phyloP scores from a whole-genome alignment of 2,113 vertebrate genomes.

The Pelmatolapia mariae region DNA sequence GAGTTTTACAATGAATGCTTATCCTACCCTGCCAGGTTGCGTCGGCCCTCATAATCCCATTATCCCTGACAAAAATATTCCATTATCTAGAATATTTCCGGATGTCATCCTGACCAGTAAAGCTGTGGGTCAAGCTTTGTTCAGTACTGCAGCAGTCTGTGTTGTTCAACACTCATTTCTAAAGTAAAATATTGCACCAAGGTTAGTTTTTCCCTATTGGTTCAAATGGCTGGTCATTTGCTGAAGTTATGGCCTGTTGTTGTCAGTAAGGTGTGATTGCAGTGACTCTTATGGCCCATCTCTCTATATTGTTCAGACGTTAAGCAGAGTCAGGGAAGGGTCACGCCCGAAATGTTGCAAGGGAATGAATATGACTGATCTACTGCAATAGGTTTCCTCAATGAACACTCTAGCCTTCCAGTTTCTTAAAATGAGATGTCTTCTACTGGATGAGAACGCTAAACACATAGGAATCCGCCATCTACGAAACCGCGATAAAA shows the following conservation, averaged over 20 bases:
- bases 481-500: not conserved
- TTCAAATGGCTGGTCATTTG: conserved; percentile 35
- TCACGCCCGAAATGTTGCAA: conserved; percentile 21
- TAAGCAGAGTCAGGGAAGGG: conserved; percentile 61
- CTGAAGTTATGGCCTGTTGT: conserved; percentile 50
- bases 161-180: conserved; percentile 4
- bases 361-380: conserved; percentile 17
- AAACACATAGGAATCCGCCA: not conserved
- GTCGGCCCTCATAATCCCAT: conserved; percentile 47
- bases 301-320: conserved; percentile 42
- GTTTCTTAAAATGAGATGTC: conserved; percentile 18
- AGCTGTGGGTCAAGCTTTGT: conserved; percentile 6
- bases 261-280: conserved; percentile 58
- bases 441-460: not conserved
- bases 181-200: conserved; percentile 10
- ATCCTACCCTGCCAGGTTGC: conserved; percentile 26
- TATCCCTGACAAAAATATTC: conserved; percentile 54
- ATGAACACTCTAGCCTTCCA: not conserved
- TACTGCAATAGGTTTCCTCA: not conserved
- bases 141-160: not conserved
- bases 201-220: conserved; percentile 23
- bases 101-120: not conserved
- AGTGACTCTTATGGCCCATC: conserved; percentile 53
- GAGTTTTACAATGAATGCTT: conserved; percentile 36
- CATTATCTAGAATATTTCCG: conserved; percentile 41